Conservation (phyloP, 2,797 vertebrate genomes). For the Hozukius guyotensis region DNA sequence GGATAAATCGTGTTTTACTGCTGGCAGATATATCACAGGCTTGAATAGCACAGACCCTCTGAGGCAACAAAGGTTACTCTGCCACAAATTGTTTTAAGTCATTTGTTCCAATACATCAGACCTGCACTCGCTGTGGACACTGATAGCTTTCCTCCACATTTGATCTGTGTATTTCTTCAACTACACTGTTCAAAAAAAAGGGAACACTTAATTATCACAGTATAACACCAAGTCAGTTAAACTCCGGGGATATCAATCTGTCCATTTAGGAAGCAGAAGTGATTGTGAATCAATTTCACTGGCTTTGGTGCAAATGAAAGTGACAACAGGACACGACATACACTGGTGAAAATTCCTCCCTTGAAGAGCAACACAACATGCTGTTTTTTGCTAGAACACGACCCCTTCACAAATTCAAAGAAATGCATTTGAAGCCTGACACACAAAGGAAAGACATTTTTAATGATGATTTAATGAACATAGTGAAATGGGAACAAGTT, state of each 20-base stretch:
- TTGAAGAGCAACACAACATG: background rate
- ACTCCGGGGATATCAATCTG: too few relatives aligned
- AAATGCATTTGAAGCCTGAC: background rate
- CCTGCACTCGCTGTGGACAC: background rate
- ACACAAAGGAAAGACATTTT: background rate
- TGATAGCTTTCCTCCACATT: background rate
- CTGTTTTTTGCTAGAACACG: background rate
- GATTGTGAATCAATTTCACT: too few relatives aligned
- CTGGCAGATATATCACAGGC: background rate
- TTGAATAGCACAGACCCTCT: background rate
- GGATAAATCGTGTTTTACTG: slow-evolving; percentile 11
- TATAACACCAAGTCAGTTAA: too few relatives aligned
- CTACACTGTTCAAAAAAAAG: too few relatives aligned
- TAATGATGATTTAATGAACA: background rate
- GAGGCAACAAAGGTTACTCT: background rate
- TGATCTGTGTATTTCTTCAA: background rate
- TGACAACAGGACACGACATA: background rate
- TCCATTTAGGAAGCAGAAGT: too few relatives aligned
- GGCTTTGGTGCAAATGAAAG: too few relatives aligned
- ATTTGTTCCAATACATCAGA: background rate
- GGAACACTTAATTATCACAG: too few relatives aligned
- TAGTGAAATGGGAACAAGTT: too few relatives aligned
- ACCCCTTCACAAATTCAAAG: background rate
- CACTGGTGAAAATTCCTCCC: background rate
- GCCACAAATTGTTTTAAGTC: background rate